Evolutionary conservation across 2,888 invertebrate genomes (phyloP), one percentile per base, ranked within the genome.

Genomic region (Drosophila mimetica): DNA sequence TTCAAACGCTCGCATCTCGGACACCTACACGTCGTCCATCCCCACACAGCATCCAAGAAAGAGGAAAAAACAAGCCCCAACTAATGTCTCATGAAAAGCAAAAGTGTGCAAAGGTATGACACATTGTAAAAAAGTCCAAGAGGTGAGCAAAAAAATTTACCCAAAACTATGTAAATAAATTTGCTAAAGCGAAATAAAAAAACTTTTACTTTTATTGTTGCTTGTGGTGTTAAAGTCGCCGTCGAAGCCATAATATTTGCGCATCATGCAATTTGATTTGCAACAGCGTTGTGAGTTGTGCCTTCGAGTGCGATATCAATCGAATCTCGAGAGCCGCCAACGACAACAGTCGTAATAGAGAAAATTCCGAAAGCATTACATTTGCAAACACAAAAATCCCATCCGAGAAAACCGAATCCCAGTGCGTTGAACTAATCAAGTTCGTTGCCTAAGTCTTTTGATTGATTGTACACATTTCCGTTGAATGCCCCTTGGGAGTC

Each of bases 191-290:
- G 36, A 72, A 75, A 65, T 64, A 67, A 78, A 71, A 71, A 84
- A 86, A 84, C 82, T 84, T 84, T 86, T 87, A 85, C 79, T 85
- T 86, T 85, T 76, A 61, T 75, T 52, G 44, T 64, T 60, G 22
- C 22, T 32, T 7, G 37, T 44, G 63, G 41, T 34, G 63, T 22
- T 63, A 28, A 30, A 36, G 64, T 30, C 16, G 36, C 44, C 44
- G 64, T 64, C 51, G 30, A 51, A 64, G 55, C 50, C 34, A 75
- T 16, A 71, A 78, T 74, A 77, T 86, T 77, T 76, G 85, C 82
- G 59, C 82, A 86, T 86, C 87, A 83, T 86, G 86, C 86, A 72
- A 81, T 74, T 86, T 86, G 79, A 86, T 86, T 86, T 84, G 78
- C 69, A 72, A 71, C 46, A 52, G 37, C 67, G 41, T 41, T 69